Conservation (phyloP, 2,888 invertebrate genomes). For the Noctua janthina region DNA sequence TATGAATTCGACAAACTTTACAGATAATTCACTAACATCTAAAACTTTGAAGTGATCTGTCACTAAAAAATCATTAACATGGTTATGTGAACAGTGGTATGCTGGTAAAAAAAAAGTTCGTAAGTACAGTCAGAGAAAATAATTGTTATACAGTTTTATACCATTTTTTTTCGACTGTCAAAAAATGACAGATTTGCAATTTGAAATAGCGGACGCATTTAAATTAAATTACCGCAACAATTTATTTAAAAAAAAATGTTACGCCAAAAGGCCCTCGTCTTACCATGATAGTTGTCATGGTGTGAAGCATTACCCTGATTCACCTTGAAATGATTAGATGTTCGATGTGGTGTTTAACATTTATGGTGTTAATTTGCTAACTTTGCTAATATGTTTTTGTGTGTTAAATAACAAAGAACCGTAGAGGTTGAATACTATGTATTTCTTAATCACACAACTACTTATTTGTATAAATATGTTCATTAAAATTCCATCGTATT, state of each 20-base stretch:
- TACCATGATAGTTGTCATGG: background rate
- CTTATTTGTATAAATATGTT: background rate
- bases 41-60: background rate
- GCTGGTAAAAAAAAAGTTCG: background rate
- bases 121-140: background rate
- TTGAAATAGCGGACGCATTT: background rate
- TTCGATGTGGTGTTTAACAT: slow-evolving; percentile 32
- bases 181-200: background rate
- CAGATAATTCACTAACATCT: background rate
- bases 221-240: background rate
- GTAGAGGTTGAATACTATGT: slow-evolving; percentile 6
- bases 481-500: slow-evolving; percentile 3
- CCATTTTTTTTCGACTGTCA: background rate
- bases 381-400: slow-evolving; percentile 32
- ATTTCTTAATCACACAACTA: background rate
- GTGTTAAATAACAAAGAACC: slow-evolving; percentile 36
- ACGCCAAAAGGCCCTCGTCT: background rate
- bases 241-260: background rate
- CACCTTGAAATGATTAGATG: slow-evolving; percentile 56
- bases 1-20: background rate
- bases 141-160: background rate
- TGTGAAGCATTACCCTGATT: slow-evolving; percentile 25
- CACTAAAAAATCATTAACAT: background rate
- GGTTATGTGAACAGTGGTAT: no score
- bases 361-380: slow-evolving; percentile 47